Conservation (phyloP, 2,797 vertebrate genomes). For the Distichodus sexfasciatus region DNA sequence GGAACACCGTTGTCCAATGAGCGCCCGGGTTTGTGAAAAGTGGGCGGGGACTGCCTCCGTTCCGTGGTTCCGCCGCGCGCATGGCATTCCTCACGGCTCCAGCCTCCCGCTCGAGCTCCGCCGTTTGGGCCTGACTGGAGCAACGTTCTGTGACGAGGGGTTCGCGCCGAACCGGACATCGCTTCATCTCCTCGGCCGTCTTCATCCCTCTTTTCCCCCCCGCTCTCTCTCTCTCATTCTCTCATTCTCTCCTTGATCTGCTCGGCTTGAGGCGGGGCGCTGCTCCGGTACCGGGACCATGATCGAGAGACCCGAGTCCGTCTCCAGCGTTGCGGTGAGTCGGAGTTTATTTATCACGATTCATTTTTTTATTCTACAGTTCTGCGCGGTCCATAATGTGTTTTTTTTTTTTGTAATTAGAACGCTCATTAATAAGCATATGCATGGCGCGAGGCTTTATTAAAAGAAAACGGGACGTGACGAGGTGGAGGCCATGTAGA, state of each 20-base stretch:
- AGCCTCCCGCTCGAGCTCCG: background rate
- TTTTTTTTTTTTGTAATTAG: background rate
- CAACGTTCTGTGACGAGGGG: no score
- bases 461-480: no score
- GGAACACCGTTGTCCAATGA: conserved; percentile 53
- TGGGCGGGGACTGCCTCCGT: conserved; percentile 15
- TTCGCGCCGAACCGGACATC: background rate
- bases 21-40: conserved; percentile 31
- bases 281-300: conserved; percentile 66
- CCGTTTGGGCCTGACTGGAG: background rate
- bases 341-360: background rate
- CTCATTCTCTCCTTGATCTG: conserved; percentile 54
- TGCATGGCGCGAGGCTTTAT: no score
- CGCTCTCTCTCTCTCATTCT: conserved; percentile 9
- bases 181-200: no score
- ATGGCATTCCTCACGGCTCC: background rate
- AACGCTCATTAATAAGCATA: no score
- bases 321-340: conserved; percentile 80
- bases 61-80: background rate
- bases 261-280: conserved; percentile 60
- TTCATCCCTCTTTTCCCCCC: background rate
- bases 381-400: background rate
- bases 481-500: no score
- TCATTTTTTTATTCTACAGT: background rate
- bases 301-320: conserved; percentile 78